Evolutionary conservation across 2,797 vertebrate species (phyloP), one percentile per base, ranked within the genome.

Genomic region (Eupleurogrammus muticus): DNA sequence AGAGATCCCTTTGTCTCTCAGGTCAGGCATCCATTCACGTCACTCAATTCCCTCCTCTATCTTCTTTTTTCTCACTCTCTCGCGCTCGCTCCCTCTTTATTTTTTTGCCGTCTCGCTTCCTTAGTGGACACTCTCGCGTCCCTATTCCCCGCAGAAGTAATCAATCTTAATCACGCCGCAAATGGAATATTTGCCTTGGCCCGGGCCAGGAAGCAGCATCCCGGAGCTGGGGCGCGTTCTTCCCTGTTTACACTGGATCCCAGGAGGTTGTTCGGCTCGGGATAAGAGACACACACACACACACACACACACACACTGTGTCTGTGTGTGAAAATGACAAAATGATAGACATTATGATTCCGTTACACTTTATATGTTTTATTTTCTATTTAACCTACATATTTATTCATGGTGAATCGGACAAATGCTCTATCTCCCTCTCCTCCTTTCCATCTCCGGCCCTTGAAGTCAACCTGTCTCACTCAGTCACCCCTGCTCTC

Each of bases 1-100:
- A 87, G 74, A 73, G 86, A 90, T 85, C 80, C 65, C 83, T 91
- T 88, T 92, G 89, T 89, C 81, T 90, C 75, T 83, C 81, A 72
- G 84, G 82, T 86, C 80, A 82, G 82, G 58, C 80, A 85, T 87
- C 80, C 81, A 77, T 87, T 88, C 77, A 71, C 51, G 74, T 84
- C 81, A 85, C 75, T 88, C 85, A 79, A 20, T 77, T 69, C 72
- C 71, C 74, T 80, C 83, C 48, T 86, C 79, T 69, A 66, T 83
- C 81, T 85, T 79, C 63, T 77, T 86, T 82, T n/a, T 80, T 81
- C 78, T 83, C 62, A 55, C 69, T 81, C 66, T 78, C 14, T 9
- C 54, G 13, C 54, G 13, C n/a, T 60, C 35, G 75, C 44, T 66
- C 53, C 66, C 56, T 65, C 34, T 49, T 23, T 24, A 42, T 51